Evolutionary conservation across 1,140 invertebrate species (phyloP).

Genomic region (Orussus abietinus): DNA sequence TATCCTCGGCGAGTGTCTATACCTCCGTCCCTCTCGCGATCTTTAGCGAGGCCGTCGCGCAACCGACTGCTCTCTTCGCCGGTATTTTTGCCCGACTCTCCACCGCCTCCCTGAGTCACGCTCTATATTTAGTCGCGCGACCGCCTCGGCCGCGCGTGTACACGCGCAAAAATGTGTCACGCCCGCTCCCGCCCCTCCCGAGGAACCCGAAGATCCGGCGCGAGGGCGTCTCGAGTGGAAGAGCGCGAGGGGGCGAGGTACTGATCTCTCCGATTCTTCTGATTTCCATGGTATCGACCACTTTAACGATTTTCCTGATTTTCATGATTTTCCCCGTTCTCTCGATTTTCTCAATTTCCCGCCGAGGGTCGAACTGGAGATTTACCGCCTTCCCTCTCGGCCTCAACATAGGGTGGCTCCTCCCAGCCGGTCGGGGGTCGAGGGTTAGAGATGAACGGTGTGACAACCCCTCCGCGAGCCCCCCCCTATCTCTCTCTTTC

Average conservation of each 20-base stretch:
- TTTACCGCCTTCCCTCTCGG: too few relatives aligned
- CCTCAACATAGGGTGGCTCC: too few relatives aligned
- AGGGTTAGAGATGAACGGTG: constrained; percentile 29
- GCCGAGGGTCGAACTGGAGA: too few relatives aligned
- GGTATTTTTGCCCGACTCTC: constrained; percentile 33
- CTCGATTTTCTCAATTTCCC: too few relatives aligned
- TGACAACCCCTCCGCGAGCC: constrained; percentile 50
- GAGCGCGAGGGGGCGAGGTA: constrained; percentile 9
- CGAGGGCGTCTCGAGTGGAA: too few relatives aligned
- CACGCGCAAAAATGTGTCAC: constrained; percentile 45
- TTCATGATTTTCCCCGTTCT: too few relatives aligned
- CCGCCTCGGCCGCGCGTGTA: constrained; percentile 13
- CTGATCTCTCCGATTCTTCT: too few relatives aligned
- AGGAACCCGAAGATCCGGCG: too few relatives aligned
- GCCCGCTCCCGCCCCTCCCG: constrained; percentile 7
- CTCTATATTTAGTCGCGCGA: constrained; percentile 43
- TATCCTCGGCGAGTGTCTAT: constrained; percentile 2
- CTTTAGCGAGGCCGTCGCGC: constrained; percentile 17
- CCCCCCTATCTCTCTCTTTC: constrained; percentile 15
- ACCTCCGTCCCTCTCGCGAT: constrained; percentile 1
- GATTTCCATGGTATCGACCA: too few relatives aligned
- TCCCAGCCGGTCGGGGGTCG: constrained; percentile 15
- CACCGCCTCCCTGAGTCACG: constrained; percentile 37
- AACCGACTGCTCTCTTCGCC: too few relatives aligned
- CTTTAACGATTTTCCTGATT: too few relatives aligned